Conservation (phyloP, 2,797 vertebrate species). For the Pseudochromis fuscus region DNA sequence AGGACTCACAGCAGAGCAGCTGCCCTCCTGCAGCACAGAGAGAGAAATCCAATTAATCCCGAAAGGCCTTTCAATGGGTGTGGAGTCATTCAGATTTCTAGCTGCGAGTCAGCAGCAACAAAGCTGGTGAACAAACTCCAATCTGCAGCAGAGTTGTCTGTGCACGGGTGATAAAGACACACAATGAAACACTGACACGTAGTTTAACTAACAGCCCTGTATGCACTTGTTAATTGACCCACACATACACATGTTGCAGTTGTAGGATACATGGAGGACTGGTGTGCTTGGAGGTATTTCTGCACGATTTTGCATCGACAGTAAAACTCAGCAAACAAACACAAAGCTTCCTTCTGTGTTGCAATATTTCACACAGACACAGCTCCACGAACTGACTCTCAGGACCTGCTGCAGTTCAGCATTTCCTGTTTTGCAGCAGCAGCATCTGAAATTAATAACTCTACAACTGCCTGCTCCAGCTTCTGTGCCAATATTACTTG, state of each 20-base stretch:
- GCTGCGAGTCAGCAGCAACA: background rate
- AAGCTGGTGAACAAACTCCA: too few species aligned
- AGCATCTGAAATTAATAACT: conserved; percentile 5
- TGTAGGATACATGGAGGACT: too few species aligned
- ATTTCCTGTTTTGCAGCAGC: conserved; percentile 14
- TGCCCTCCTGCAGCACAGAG: conserved; percentile 88
- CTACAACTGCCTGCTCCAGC: background rate
- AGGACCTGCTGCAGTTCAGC: background rate
- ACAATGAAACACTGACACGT: background rate
- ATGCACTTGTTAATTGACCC: background rate
- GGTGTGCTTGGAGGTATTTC: background rate
- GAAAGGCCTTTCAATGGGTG: background rate
- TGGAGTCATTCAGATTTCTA: background rate
- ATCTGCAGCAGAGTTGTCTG: background rate
- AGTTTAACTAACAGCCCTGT: background rate
- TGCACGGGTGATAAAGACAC: background rate
- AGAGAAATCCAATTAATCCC: background rate
- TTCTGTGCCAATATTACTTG: background rate
- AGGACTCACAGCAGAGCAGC: conserved; percentile 96
- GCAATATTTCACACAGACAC: background rate
- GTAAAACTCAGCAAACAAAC: background rate
- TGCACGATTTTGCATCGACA: background rate
- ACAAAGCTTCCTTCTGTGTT: background rate
- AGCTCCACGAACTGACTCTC: background rate
- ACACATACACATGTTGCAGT: background rate